Base-by-base conservation (phyloP, 2,797 vertebrate species). In the Sebastes hopkinsi region DNA sequence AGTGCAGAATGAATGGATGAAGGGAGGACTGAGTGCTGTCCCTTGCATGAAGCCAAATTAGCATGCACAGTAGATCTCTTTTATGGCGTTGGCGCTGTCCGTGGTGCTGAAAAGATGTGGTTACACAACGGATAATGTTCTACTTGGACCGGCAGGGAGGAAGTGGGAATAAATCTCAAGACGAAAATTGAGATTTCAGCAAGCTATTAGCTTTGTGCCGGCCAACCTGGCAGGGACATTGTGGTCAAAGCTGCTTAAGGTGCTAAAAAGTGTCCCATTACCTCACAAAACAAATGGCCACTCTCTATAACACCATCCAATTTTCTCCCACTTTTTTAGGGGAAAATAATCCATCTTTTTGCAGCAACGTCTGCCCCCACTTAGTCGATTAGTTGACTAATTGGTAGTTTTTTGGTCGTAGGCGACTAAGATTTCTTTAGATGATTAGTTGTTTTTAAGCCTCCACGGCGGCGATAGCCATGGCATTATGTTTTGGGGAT, bases 111-210 rank as follows among this genome's bases (percentile, higher is more conserved):
- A 92, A 90, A 87, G 85, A 92, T 71, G 80, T 86, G 77, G 88
- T 88, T 89, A 84, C 89, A 92, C 89, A 90, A 88, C 81, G 77
- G 84, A 77, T 91, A 89, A 92, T 92, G 90, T 90, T 92, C 79
- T 60, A 81, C 69, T 87, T 87, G 90, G 92, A 89, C 12, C 42
- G 64, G 59, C 64, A 30, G 52, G 56, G 46, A 84, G 72, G 34
- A 87, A 88, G 81, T 80, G 79, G 80, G 85, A 54, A 91, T 90
- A 91, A 89, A 92, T 94, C 92, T 91, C 55, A 6, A 52, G 61
- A 54, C 82, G 67, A 77, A 90, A 90, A 88, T 78, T 88, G 75
- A 89, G 88, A 90, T 84, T 84, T 91, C 84, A 92, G 89, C 74
- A 69, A 89, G 88, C 88, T 87, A 88, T 91, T 92, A 89, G 82